These are phyloP conservation scores for Apotomis turbidana DNA, from an alignment of 2,888 invertebrate species.

Conservation along the genomic window DNA sequence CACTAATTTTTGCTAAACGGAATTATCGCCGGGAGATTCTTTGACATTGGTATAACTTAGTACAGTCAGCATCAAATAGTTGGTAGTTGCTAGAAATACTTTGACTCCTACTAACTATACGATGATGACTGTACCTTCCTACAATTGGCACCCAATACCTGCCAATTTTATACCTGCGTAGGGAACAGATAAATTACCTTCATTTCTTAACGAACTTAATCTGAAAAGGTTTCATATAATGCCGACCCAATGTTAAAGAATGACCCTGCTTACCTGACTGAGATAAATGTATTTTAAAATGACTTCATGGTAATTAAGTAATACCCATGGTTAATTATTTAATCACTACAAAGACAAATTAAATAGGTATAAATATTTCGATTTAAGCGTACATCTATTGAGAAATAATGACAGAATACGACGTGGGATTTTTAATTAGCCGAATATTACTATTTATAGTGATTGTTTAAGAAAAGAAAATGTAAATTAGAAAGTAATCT, in stretches of 20 bases:
- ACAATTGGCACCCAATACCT: neutral
- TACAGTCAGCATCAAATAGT: too few species aligned
- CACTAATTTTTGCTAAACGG: neutral
- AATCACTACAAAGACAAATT: neutral
- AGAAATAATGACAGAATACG: neutral
- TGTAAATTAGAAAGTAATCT: neutral
- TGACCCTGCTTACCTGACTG: constrained; percentile 15
- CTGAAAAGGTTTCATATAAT: neutral
- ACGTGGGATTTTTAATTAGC: neutral
- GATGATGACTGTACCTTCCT: neutral
- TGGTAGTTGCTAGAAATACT: too few species aligned
- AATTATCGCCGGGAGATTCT: neutral
- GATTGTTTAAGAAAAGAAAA: neutral
- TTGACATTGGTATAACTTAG: neutral
- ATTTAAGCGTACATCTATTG: neutral
- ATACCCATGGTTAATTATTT: constrained; percentile 1
- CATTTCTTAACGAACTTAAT: neutral
- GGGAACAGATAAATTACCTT: neutral
- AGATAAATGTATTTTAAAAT: neutral
- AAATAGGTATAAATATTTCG: neutral
- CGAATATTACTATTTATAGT: neutral
- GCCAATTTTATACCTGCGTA: constrained; percentile 1
- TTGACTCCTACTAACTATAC: too few species aligned
- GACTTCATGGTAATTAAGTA: neutral
- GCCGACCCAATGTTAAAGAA: constrained; percentile 5